A percentile compares a stretch with the other conserved stretches of the same genome.
Evolutionary conservation across 2,797 vertebrate genomes (phyloP).

Genomic region (Molossus molossus): DNA sequence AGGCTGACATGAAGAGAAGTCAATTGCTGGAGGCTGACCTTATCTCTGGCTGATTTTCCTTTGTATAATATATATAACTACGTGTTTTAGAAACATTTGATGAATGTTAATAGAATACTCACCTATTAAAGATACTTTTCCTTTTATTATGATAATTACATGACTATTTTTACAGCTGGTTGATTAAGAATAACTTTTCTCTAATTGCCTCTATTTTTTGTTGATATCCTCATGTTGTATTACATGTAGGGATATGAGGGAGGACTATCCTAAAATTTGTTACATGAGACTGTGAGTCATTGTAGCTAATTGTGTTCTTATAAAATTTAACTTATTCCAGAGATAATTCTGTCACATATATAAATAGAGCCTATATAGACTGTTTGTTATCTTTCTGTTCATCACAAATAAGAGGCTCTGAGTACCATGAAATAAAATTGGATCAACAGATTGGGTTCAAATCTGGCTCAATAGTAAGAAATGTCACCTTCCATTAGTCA

Average conservation of each 20-base stretch:
- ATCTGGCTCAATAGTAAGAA: constrained; percentile 58
- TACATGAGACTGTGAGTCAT: background rate
- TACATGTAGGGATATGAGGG: background rate
- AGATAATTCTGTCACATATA: constrained; percentile 48
- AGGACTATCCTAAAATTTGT: background rate
- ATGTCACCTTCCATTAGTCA: constrained; percentile 3
- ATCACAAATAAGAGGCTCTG: background rate
- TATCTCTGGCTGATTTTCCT: constrained; percentile 72
- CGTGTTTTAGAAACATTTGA: constrained; percentile 69
- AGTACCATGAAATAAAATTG: background rate
- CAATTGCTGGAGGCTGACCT: constrained; percentile 77
- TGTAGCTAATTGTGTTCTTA: constrained; percentile 52
- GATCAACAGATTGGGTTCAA: background rate
- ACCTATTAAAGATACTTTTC: constrained; percentile 63
- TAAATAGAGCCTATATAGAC: background rate
- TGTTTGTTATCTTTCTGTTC: background rate
- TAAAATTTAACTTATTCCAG: constrained; percentile 56
- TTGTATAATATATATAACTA: constrained; percentile 64
- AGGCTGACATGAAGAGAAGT: constrained; percentile 71
- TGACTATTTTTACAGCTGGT: constrained; percentile 62
- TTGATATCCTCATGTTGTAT: background rate
- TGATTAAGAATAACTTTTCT: constrained; percentile 62
- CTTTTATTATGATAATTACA: constrained; percentile 56
- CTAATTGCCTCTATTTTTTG: constrained; percentile 53
- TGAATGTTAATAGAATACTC: constrained; percentile 72